Conservation (phyloP, 2,888 invertebrate species). For the Cancer borealis region DNA sequence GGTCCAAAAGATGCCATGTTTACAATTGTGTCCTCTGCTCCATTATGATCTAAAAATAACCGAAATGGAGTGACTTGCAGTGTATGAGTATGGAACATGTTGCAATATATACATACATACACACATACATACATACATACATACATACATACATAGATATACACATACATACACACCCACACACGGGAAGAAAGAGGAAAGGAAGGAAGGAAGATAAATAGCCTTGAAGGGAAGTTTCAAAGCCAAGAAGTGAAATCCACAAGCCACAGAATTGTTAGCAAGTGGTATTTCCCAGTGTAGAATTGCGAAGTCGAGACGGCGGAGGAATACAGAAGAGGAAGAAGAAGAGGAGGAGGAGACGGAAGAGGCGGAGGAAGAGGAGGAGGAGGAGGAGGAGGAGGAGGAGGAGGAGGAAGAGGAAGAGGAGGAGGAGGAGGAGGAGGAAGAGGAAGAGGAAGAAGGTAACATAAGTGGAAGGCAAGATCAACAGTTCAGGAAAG, state of each 20-base stretch:
- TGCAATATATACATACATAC: too few relatives aligned
- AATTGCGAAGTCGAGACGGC: not conserved
- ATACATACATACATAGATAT: not conserved
- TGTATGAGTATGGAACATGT: too few relatives aligned
- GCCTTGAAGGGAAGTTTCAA: not conserved
- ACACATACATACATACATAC: not conserved
- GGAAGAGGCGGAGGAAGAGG: too few relatives aligned
- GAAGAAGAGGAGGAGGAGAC: too few relatives aligned
- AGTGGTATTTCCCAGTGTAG: not conserved
- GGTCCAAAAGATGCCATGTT: not conserved
- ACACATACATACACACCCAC: too few relatives aligned
- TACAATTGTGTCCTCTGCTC: not conserved
- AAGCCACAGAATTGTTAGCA: not conserved
- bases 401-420: too few relatives aligned
- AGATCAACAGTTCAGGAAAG: conserved; percentile 1
- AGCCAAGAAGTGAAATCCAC: not conserved
- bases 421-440: not conserved
- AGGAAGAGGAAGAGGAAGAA: not conserved
- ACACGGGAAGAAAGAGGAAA: too few relatives aligned
- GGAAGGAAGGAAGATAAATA: too few relatives aligned
- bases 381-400: too few relatives aligned
- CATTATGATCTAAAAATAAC: not conserved
- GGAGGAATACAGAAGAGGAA: not conserved
- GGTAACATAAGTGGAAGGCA: not conserved
- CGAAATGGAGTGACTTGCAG: too few relatives aligned